A percentile compares a stretch with the other conserved stretches of the same genome.
phyloP scores from a whole-genome alignment of 2,113 vertebrate genomes.

The Uria lomvia region DNA sequence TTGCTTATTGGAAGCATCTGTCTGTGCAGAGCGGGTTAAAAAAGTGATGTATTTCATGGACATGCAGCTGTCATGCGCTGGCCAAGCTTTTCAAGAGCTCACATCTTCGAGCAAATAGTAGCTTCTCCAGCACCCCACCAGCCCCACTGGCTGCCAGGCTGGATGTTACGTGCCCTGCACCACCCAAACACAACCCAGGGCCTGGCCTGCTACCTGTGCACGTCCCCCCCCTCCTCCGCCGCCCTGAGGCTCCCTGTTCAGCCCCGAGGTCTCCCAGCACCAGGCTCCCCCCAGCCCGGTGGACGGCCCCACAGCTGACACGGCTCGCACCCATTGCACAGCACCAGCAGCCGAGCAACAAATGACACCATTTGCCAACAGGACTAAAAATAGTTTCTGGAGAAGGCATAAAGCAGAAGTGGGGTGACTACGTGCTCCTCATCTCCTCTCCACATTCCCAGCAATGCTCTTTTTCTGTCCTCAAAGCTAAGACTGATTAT shows the following conservation, averaged over 20 bases:
- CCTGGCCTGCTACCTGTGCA: not conserved
- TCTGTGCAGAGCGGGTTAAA: accelerated
- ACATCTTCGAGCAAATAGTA: not conserved
- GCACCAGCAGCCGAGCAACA: not conserved
- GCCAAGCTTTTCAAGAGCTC: not conserved
- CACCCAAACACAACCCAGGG: not conserved
- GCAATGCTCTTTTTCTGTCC: not conserved
- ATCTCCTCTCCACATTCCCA: not conserved
- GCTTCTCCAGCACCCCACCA: not conserved
- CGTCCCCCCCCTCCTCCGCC: too few relatives aligned
- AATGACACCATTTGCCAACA: not conserved
- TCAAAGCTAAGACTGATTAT: not conserved
- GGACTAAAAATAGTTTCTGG: not conserved
- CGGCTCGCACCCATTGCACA: accelerated
- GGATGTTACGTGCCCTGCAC: accelerated
- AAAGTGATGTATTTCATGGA: too few relatives aligned
- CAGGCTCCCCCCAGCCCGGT: too few relatives aligned
- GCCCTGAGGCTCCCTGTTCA: too few relatives aligned
- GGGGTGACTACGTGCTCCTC: not conserved
- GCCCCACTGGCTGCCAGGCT: not conserved
- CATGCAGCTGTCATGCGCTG: accelerated
- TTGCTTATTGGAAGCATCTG: not conserved
- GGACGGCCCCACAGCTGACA: not conserved
- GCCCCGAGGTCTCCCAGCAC: accelerated
- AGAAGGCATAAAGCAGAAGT: not conserved